Evolutionary conservation across 2,888 invertebrate species (phyloP).

Genomic region (Cyclophora albipunctata): DNA sequence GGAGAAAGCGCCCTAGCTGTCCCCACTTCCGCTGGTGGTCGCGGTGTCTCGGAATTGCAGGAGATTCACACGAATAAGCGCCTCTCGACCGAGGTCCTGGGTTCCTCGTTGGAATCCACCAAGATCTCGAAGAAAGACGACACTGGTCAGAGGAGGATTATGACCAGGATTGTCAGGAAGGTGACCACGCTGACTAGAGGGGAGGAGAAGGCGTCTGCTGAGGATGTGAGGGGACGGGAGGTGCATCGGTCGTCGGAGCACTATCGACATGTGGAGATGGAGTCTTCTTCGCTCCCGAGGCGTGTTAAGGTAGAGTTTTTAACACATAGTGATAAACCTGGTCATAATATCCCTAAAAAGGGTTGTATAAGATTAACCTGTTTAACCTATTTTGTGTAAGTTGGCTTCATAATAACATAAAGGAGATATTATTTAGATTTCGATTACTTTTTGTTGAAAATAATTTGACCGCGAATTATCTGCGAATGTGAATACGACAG

Average conservation of each 20-base stretch:
- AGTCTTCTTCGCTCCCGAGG: constrained; percentile 77
- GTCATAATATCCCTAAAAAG: too few relatives aligned
- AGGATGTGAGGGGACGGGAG: constrained; percentile 79
- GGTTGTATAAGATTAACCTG: too few relatives aligned
- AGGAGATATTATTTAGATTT: too few relatives aligned
- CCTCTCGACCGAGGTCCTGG: constrained; percentile 88
- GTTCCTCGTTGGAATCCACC: constrained; percentile 88
- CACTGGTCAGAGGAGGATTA: constrained; percentile 87
- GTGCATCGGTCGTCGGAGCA: constrained; percentile 75
- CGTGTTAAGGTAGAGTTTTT: constrained; percentile 81
- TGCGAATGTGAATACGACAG: too few relatives aligned
- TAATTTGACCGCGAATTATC: too few relatives aligned
- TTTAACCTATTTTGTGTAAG: too few relatives aligned
- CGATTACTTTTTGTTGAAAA: too few relatives aligned
- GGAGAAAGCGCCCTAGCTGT: constrained; percentile 60
- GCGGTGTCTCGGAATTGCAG: constrained; percentile 77
- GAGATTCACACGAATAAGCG: constrained; percentile 88
- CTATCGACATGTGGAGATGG: constrained; percentile 74
- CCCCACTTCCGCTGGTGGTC: constrained; percentile 58
- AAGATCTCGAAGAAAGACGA: constrained; percentile 87
- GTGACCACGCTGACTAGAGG: constrained; percentile 92
- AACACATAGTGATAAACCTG: too few relatives aligned
- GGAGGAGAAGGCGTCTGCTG: constrained; percentile 84
- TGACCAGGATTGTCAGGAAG: constrained; percentile 89
- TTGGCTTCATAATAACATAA: too few relatives aligned